A percentile compares a stretch with the other conserved stretches of the same genome.
Conservation (phyloP, 2,888 invertebrate species). For the Trichogramma dendrolimi region DNA sequence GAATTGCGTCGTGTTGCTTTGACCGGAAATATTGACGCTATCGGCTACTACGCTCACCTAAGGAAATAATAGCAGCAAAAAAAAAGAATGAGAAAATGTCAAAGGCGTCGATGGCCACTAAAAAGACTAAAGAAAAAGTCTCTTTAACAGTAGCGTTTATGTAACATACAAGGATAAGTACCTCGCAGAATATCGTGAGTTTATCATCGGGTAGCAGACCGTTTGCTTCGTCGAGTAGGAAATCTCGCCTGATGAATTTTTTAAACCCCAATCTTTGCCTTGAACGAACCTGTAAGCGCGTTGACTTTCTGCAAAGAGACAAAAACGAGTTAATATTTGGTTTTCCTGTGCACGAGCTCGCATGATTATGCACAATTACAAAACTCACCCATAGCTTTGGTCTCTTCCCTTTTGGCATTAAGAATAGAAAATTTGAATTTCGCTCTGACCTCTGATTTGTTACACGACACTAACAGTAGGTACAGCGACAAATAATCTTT, state of each 20-base stretch:
- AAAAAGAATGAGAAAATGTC: neutral
- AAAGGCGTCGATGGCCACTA: conserved; percentile 21
- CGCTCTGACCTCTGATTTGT: conserved; percentile 99
- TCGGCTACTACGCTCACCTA: conserved; percentile 95
- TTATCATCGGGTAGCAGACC: conserved; percentile 98
- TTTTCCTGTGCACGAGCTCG: neutral
- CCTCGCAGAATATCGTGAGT: conserved; percentile 98
- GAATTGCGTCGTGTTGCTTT: conserved; percentile 96
- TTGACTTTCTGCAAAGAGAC: conserved; percentile 62
- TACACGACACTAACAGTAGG: conserved; percentile 97
- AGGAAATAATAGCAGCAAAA: conserved; percentile 13
- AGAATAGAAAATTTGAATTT: conserved; percentile 99
- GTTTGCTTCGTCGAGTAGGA: conserved; percentile 96
- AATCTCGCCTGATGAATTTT: conserved; percentile 98
- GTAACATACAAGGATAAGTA: conserved; percentile 52
- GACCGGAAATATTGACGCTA: conserved; percentile 98
- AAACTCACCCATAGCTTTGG: conserved; percentile 94
- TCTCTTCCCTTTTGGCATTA: conserved; percentile 99
- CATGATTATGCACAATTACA: neutral
- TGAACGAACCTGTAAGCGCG: conserved; percentile 99
- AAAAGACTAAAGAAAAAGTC: conserved; percentile 8
- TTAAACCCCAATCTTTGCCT: conserved; percentile 99
- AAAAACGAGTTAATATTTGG: neutral
- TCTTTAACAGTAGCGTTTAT: neutral
- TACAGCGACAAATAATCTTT: conserved; percentile 99